Evolutionary conservation across 2,797 vertebrate genomes (phyloP).

Genomic region (Gallinago nigripennis): DNA sequence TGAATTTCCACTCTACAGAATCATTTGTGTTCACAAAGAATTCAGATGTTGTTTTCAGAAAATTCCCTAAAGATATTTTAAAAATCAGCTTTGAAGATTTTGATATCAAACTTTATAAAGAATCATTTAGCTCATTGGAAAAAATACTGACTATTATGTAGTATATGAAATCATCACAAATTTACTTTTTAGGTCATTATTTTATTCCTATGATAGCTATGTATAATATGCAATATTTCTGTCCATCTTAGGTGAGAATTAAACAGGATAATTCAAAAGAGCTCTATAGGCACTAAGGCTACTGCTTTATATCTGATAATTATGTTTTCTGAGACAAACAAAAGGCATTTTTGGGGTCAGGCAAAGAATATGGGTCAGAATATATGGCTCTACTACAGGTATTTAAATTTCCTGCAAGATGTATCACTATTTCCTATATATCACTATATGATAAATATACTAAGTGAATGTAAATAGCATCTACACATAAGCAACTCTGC

Average conservation of each 20-base stretch:
- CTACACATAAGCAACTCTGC: neutral
- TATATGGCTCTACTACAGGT: neutral
- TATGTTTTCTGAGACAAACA: neutral
- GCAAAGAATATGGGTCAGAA: neutral
- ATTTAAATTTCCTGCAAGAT: neutral
- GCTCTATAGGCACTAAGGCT: neutral
- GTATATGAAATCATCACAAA: neutral
- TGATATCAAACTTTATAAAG: neutral
- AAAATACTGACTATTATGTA: neutral
- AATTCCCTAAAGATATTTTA: neutral
- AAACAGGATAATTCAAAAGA: neutral
- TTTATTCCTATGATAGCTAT: neutral
- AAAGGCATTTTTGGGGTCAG: neutral
- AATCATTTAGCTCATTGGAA: neutral
- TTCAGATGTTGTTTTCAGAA: neutral
- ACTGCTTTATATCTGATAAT: neutral
- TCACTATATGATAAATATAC: neutral
- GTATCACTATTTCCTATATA: neutral
- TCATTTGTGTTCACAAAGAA: neutral
- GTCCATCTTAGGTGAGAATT: neutral
- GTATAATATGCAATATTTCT: neutral
- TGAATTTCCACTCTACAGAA: neutral
- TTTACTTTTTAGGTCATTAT: neutral
- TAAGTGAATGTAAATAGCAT: neutral
- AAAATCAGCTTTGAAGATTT: neutral